These are phyloP conservation scores for Cherax quadricarinatus DNA, from an alignment of 1,140 invertebrate species.

Conservation along the genomic window DNA sequence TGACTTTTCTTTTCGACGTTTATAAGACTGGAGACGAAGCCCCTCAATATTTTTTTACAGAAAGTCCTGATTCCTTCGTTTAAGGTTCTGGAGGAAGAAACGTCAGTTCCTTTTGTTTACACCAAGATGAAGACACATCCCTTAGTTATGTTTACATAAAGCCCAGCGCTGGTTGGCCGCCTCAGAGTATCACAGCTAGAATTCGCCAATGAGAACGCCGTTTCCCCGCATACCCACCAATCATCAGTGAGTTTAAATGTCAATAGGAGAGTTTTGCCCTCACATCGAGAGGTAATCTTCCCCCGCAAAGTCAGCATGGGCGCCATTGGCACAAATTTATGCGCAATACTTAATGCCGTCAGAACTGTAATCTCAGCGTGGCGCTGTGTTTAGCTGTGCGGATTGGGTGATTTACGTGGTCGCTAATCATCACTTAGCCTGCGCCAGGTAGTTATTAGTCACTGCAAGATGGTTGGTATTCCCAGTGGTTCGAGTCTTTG, in stretches of 20 bases:
- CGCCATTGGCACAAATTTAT: constrained; percentile 32
- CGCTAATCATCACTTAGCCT: constrained; percentile 37
- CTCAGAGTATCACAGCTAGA: constrained; percentile 15
- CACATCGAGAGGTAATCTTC: constrained; percentile 15
- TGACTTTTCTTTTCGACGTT: too few relatives aligned
- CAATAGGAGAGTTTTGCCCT: constrained; percentile 26
- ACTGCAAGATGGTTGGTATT: neutral
- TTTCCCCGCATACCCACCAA: constrained; percentile 15
- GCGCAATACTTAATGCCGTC: constrained; percentile 24
- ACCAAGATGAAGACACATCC: constrained; percentile 26
- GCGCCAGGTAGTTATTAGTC: constrained; percentile 7
- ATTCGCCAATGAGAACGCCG: constrained; percentile 27
- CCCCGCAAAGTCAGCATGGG: constrained; percentile 5
- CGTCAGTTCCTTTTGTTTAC: neutral
- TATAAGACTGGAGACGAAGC: too few relatives aligned
- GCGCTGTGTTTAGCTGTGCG: constrained; percentile 40
- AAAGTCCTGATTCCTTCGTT: too few relatives aligned
- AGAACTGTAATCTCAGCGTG: constrained; percentile 28
- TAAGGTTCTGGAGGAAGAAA: too few relatives aligned
- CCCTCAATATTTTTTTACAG: too few relatives aligned
- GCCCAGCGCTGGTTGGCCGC: constrained; percentile 1
- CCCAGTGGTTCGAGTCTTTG: neutral
- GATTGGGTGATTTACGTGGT: constrained; percentile 39
- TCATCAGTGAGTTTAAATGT: constrained; percentile 24
- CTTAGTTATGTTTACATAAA: constrained; percentile 4